Evolutionary conservation across 2,888 invertebrate genomes (phyloP).

Genomic region (Chrysopilus asiliformis): DNA sequence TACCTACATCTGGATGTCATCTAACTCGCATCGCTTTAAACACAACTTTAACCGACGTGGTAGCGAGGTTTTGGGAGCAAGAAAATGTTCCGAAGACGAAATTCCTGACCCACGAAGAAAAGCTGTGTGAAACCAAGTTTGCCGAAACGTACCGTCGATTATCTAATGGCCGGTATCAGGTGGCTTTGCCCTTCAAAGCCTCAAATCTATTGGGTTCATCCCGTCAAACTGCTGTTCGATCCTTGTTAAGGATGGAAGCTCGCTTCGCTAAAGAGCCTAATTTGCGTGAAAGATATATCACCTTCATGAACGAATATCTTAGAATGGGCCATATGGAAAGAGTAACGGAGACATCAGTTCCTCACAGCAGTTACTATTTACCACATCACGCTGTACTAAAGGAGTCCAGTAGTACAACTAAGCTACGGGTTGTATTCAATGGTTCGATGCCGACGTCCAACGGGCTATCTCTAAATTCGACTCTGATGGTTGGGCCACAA

Average conservation of each 20-base stretch:
- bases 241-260: neutral
- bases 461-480: neutral
- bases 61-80: too few relatives aligned
- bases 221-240: neutral
- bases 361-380: neutral
- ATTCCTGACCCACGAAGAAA: too few relatives aligned
- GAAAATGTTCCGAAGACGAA: too few relatives aligned
- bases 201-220: neutral
- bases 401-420: neutral
- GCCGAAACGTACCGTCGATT: neutral
- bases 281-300: neutral
- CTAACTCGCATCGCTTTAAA: too few relatives aligned
- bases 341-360: neutral
- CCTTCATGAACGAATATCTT: neutral
- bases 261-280: neutral
- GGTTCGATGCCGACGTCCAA: neutral
- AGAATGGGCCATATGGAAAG: neutral
- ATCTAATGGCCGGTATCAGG: neutral
- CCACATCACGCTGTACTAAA: neutral
- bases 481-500: neutral
- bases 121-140: constrained; percentile 1
- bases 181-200: neutral
- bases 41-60: too few relatives aligned
- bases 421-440: neutral
- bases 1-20: too few relatives aligned